Base-by-base conservation (phyloP, 1,140 invertebrate genomes). In the Venturia canescens region DNA sequence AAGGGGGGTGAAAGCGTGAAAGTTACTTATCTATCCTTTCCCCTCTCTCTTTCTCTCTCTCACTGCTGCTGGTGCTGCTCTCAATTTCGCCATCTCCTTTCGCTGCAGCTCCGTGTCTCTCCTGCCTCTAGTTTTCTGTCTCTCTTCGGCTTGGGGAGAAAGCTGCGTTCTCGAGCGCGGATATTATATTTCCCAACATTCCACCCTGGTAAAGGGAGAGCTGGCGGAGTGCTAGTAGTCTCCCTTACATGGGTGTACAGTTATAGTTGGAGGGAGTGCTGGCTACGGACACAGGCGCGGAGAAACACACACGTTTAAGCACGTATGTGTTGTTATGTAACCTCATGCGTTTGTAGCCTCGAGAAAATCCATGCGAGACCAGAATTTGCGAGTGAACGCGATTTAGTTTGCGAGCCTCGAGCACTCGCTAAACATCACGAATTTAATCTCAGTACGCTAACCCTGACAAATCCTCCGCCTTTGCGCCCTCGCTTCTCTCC, bases 351-450 rank as follows among this genome's bases (percentile, higher is more conserved):
- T n/a, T 29, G 67, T 21, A 13, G 1, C 34, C 15, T 44, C 21
- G 7, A 21, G 29, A 69, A 69, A 69, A 21, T 69, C 67, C 13
- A 69, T 63, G 60, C 60, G 29, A 29, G 3, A 69, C n/a, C 21
- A 71, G 69, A 71, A 71, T 48, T 71, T 48, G 34, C 31, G 34
- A 71, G 34, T 71, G 69, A 71, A 48, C 34, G 69, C 69, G 34
- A 71, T 38, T 71, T 71, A 71, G 69, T 71, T 71, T 71, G 34
- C 18, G 23, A 71, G 69, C 69, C 69, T 71, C 34, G 69, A 71
- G 69, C 69, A 44, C n/a, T 71, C 34, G 69, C 69, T 71, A 71
- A 71, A 71, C 69, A 71, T 71, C 69, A 71, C 69, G 69, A 71
- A 71, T 71, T 71, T 71, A 71, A 71, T 71, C 38, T 71, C 69